These are phyloP conservation scores for Netelia fuscicornis DNA, from an alignment of 2,888 invertebrate genomes.

Conservation along the genomic window DNA sequence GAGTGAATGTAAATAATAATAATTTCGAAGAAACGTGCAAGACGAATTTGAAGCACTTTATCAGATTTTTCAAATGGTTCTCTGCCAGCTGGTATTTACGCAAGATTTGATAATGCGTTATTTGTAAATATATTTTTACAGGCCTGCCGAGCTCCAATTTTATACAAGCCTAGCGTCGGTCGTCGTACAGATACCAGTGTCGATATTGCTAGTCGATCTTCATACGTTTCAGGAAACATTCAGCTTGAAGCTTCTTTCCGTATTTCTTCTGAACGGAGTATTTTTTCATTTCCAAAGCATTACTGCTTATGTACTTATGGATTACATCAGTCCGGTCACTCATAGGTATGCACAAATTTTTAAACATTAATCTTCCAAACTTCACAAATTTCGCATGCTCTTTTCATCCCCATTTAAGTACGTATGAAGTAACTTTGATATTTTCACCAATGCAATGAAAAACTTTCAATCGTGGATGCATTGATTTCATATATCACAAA, in stretches of 20 bases:
- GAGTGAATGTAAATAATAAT: no score
- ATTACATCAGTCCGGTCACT: slow-evolving; percentile 92
- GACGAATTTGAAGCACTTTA: neutral
- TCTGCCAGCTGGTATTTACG: neutral
- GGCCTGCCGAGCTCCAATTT: slow-evolving; percentile 92
- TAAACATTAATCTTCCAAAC: neutral
- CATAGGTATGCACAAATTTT: slow-evolving; percentile 87
- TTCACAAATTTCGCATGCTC: neutral
- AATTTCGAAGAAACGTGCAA: no score
- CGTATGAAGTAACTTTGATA: neutral
- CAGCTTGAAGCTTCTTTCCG: slow-evolving; percentile 85
- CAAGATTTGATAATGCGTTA: slow-evolving; percentile 3
- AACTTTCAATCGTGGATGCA: neutral
- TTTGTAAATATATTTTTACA: slow-evolving; percentile 81
- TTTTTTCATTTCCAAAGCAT: slow-evolving; percentile 94
- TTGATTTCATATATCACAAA: slow-evolving; percentile 4
- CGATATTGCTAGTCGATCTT: slow-evolving; percentile 89
- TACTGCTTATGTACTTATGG: slow-evolving; percentile 92
- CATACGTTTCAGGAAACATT: slow-evolving; percentile 85
- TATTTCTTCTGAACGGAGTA: slow-evolving; percentile 89
- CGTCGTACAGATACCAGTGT: slow-evolving; percentile 90
- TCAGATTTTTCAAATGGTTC: slow-evolving; percentile 6
- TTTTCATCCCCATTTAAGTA: neutral
- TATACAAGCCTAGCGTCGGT: slow-evolving; percentile 91
- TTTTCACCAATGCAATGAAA: neutral